phyloP scores from a whole-genome alignment of 2,797 vertebrate genomes.

The Chelon auratus region DNA sequence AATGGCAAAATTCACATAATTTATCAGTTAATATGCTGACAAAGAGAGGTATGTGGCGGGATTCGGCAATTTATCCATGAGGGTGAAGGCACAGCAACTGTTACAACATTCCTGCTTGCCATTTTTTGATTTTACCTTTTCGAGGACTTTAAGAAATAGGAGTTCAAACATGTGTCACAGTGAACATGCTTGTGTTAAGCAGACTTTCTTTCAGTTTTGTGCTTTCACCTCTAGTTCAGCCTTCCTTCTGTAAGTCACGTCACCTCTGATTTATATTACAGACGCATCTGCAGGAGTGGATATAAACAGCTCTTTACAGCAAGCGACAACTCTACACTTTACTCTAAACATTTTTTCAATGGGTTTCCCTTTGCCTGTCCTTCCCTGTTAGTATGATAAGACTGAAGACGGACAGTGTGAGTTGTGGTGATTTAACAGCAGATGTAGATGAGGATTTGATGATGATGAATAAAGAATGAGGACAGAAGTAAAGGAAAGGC shows the following conservation, averaged over 20 bases:
- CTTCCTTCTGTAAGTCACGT: conserved; percentile 12
- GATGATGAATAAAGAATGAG: conserved; percentile 24
- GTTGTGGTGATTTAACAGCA: neutral
- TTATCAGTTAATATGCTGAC: conserved; percentile 9
- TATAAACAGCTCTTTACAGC: conserved; percentile 8
- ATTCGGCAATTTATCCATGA: conserved; percentile 46
- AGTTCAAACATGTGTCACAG: conserved; percentile 10
- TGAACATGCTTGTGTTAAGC: conserved; percentile 11
- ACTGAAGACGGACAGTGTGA: neutral
- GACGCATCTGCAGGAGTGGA: conserved; percentile 2
- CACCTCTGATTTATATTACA: conserved; percentile 6
- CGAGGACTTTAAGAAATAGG: conserved; percentile 30
- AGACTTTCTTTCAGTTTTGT: conserved; percentile 25
- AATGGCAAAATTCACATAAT: conserved; percentile 32
- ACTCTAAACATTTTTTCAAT: neutral
- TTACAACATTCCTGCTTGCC: conserved; percentile 21
- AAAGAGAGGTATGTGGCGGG: conserved; percentile 36
- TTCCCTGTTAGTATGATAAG: neutral
- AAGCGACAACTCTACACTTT: conserved; percentile 1
- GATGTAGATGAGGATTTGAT: conserved; percentile 8
- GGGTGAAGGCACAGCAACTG: conserved; percentile 21
- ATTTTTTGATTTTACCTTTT: conserved; percentile 34
- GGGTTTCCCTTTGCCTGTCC: neutral
- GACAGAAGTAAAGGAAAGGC: conserved; percentile 21
- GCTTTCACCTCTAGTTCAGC: conserved; percentile 18